A percentile compares a stretch with the other conserved stretches of the same genome.
phyloP scores from a whole-genome alignment of 2,113 vertebrate species.

The Scalopus aquaticus region DNA sequence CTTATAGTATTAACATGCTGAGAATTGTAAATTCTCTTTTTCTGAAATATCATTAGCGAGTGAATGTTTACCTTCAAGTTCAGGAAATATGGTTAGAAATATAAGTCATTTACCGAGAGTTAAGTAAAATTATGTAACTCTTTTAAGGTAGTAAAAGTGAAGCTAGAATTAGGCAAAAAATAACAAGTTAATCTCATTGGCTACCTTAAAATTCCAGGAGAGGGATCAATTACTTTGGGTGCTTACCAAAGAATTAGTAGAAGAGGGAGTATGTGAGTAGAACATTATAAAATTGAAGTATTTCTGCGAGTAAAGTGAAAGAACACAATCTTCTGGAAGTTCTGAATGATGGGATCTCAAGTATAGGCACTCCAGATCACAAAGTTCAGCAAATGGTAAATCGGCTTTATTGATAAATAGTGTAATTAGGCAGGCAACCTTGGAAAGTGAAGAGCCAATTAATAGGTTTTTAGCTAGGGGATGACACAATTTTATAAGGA shows the following conservation, averaged over 20 bases:
- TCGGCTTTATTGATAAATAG: neutral
- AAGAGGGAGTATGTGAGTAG: constrained; percentile 2
- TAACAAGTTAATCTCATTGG: constrained; percentile 40
- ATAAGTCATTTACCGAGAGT: constrained; percentile 28
- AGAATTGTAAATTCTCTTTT: constrained; percentile 16
- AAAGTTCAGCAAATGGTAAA: neutral
- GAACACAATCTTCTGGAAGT: neutral
- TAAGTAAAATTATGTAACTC: constrained; percentile 29
- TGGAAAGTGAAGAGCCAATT: neutral
- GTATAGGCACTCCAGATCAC: neutral
- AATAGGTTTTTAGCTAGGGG: neutral
- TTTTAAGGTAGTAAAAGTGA: neutral
- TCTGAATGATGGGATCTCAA: neutral
- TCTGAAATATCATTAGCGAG: constrained; percentile 5
- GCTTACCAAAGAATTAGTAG: neutral
- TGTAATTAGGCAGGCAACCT: neutral
- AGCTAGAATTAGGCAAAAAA: neutral
- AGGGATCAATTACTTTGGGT: neutral
- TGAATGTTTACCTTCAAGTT: constrained; percentile 24
- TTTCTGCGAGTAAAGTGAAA: neutral
- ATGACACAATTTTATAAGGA: constrained; percentile 22
- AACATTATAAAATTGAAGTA: neutral
- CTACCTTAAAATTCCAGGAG: neutral
- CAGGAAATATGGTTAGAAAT: constrained; percentile 34
- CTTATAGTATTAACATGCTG: neutral